Evolutionary conservation across 2,113 vertebrate genomes (phyloP).

Genomic region (Serinus canaria): DNA sequence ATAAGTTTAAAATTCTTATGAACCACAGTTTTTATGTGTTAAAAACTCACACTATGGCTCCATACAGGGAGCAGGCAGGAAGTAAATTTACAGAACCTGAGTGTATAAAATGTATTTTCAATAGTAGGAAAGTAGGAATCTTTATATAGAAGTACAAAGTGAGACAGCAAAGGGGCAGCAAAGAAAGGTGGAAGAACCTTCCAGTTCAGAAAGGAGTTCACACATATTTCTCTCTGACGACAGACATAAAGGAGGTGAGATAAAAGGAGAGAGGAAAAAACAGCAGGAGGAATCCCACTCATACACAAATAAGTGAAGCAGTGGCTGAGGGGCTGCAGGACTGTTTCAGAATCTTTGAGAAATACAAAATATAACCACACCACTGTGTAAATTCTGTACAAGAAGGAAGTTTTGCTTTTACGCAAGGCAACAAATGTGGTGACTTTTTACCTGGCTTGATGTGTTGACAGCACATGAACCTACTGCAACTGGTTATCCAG

Average conservation of each 20-base stretch:
- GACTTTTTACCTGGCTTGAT: neutral
- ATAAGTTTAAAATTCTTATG: neutral
- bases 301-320: neutral
- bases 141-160: neutral
- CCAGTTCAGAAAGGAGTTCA: neutral
- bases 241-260: neutral
- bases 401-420: neutral
- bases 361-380: neutral
- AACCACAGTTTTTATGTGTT: neutral
- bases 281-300: neutral
- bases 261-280: neutral
- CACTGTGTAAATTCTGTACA: too few relatives aligned
- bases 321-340: neutral
- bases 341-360: neutral
- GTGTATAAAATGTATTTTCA: neutral
- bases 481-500: neutral
- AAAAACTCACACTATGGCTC: neutral
- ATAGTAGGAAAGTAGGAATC: neutral
- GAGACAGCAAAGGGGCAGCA: neutral
- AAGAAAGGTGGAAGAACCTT: neutral
- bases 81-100: neutral
- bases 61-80: neutral
- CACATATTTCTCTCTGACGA: neutral
- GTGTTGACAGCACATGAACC: neutral
- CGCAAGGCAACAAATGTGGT: neutral